These are phyloP conservation scores for Catostomus latipinnis DNA, from an alignment of 2,797 vertebrate genomes.

Conservation along the genomic window DNA sequence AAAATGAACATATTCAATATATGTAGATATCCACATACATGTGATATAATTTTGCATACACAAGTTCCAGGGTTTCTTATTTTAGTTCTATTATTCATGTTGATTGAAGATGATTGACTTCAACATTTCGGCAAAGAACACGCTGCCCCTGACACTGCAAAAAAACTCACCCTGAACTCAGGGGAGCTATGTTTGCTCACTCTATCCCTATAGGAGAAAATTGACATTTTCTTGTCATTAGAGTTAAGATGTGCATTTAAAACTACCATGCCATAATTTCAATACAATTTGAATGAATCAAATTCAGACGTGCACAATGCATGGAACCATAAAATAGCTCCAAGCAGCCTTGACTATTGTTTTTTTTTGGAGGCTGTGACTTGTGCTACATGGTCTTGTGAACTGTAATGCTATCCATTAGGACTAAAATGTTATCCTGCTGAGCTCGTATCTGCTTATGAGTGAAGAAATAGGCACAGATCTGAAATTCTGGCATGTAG, in stretches of 20 bases:
- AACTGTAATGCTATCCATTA: slow-evolving; percentile 39
- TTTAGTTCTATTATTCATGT: slow-evolving; percentile 59
- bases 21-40: neutral
- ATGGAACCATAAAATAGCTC: slow-evolving; percentile 52
- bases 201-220: slow-evolving; percentile 33
- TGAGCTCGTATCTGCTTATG: slow-evolving; percentile 21
- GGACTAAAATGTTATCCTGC: slow-evolving; percentile 25
- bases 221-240: slow-evolving; percentile 57
- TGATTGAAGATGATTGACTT: slow-evolving; percentile 62
- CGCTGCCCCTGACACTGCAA: slow-evolving; percentile 48
- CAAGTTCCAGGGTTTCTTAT: slow-evolving; percentile 53
- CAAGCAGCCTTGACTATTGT: slow-evolving; percentile 51
- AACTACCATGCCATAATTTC: slow-evolving; percentile 50
- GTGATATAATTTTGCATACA: slow-evolving; percentile 1
- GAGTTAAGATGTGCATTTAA: slow-evolving; percentile 45
- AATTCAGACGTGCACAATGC: slow-evolving; percentile 45
- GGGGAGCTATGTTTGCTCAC: slow-evolving; percentile 31
- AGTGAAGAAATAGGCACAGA: slow-evolving; percentile 8
- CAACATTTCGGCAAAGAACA: slow-evolving; percentile 52
- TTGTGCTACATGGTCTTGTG: slow-evolving; percentile 30
- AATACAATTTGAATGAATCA: neutral
- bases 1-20: slow-evolving; percentile 4
- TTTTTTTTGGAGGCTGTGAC: slow-evolving; percentile 37
- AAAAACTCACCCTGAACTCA: slow-evolving; percentile 35
- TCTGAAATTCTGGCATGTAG: slow-evolving; percentile 4